Evolutionary conservation across 1,140 invertebrate species (phyloP), one percentile per base, ranked within the genome.

Genomic region (Camponotus pennsylvanicus): DNA sequence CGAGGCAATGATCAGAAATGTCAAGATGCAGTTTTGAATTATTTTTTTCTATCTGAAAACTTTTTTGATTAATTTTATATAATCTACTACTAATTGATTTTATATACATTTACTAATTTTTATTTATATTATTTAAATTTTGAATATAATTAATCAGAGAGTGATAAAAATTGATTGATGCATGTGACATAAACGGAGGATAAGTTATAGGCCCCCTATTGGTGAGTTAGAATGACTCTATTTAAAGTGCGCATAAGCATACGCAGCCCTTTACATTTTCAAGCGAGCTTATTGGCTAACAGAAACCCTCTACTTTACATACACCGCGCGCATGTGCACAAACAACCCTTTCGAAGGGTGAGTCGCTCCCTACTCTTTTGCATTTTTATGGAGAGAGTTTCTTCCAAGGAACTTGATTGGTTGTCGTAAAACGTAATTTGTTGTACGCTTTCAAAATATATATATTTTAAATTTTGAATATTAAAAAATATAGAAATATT

Each of bases 241-340:
- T 52, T 37, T 32, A 21, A 15, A 15, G 15, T 77, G 7, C 64
- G 18, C 42, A 40, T 2, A 34, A 49, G 11, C 15, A 5, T 67
- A 69, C 34, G 37, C 64, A 69, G 69, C 52, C 52, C 78, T 70
- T 69, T 80, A 57, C 42, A 84, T 73, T 85, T 21, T 85, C 27
- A 52, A 78, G 63, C 45, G 6, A 55, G 34, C 15, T 70, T 32
- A 85, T 85, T 85, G 73, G 82, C 32, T 21, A 21, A 55, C 11
- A 27, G 15, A 15, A 78, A 79, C 64, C 66, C 52, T 87, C 61
- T 71, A 34, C 75, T 90, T 89, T 90, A 78, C 67, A 84, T 85
- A 55, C 49, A 18, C 55, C 27, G 3, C 18, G 79, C 85, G 79
- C 87, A 90, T 87, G 76, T 70, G 78, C 76, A 11, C 3, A 27